phyloP scores from a whole-genome alignment of 2,888 invertebrate genomes.

The Neocrepidodera transversa region DNA sequence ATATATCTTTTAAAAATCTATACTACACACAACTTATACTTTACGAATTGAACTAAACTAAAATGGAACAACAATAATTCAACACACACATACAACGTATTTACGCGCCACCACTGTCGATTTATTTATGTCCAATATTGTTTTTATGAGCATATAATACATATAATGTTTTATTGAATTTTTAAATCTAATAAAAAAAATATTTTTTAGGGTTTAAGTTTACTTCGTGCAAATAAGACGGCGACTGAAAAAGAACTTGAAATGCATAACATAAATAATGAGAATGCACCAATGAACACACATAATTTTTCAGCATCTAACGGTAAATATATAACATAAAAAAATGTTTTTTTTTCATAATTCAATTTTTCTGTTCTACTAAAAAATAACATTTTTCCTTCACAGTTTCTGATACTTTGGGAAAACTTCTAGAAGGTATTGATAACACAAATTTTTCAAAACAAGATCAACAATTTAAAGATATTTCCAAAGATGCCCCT shows the following conservation, averaged over 20 bases:
- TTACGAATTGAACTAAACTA: no score
- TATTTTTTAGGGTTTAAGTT: slow-evolving; percentile 51
- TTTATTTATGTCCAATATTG: no score
- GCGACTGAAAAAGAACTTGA: slow-evolving; percentile 43
- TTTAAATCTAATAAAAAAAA: background rate
- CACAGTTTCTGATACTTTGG: slow-evolving; percentile 52
- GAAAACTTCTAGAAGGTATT: slow-evolving; percentile 43
- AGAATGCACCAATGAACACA: slow-evolving; percentile 17
- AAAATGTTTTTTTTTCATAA: background rate
- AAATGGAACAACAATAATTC: no score
- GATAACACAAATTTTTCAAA: slow-evolving; percentile 34
- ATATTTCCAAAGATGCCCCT: slow-evolving; percentile 8
- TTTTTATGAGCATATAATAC: no score
- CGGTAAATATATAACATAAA: background rate
- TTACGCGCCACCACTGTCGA: no score
- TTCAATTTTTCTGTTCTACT: slow-evolving; percentile 21
- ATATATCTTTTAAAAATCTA: no score
- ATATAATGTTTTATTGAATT: no score
- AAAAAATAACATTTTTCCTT: no score
- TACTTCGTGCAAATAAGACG: slow-evolving; percentile 48
- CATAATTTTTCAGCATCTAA: background rate
- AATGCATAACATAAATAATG: slow-evolving; percentile 9
- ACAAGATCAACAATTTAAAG: slow-evolving; percentile 12
- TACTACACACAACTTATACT: no score
- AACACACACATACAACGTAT: no score